Percentiles rank a stretch among this genome's conserved stretches.
Evolutionary conservation across 2,797 vertebrate species (phyloP).

Genomic region (Rhyacichthys aspro): DNA sequence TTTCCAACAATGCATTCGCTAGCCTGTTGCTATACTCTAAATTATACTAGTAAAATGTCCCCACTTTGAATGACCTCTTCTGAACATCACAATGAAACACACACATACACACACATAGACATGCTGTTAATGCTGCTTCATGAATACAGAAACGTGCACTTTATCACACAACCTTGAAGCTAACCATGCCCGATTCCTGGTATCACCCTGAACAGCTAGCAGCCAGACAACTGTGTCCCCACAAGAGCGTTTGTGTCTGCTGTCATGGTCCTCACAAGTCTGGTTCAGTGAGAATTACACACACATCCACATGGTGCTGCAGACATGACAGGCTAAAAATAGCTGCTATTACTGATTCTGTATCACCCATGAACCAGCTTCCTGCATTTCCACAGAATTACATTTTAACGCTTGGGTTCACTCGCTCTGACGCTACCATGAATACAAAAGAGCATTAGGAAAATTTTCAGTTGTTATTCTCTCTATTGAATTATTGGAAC

Average conservation of each 20-base stretch:
- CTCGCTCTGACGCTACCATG: conserved; percentile 19
- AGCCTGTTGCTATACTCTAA: neutral
- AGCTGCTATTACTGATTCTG: conserved; percentile 70
- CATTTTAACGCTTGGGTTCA: conserved; percentile 38
- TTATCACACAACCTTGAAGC: neutral
- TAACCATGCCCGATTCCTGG: neutral
- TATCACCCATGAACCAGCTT: conserved; percentile 57
- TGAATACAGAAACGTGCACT: conserved; percentile 11
- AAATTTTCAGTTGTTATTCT: neutral
- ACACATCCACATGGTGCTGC: conserved; percentile 23
- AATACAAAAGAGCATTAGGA: conserved; percentile 25
- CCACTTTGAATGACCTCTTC: too few species aligned
- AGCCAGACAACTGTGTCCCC: conserved; percentile 3
- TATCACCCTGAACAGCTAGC: neutral
- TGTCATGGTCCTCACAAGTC: conserved; percentile 24
- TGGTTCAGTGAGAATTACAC: conserved; percentile 11
- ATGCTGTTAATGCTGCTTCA: neutral
- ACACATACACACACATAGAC: conserved; percentile 1
- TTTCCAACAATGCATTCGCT: too few species aligned
- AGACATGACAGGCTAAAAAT: conserved; percentile 72
- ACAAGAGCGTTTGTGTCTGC: neutral
- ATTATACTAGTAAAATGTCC: too few species aligned
- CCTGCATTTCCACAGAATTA: conserved; percentile 43
- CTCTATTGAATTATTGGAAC: neutral
- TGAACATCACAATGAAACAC: too few species aligned